Evolutionary conservation across 2,797 vertebrate species (phyloP).

Genomic region (Cyprinella venusta): DNA sequence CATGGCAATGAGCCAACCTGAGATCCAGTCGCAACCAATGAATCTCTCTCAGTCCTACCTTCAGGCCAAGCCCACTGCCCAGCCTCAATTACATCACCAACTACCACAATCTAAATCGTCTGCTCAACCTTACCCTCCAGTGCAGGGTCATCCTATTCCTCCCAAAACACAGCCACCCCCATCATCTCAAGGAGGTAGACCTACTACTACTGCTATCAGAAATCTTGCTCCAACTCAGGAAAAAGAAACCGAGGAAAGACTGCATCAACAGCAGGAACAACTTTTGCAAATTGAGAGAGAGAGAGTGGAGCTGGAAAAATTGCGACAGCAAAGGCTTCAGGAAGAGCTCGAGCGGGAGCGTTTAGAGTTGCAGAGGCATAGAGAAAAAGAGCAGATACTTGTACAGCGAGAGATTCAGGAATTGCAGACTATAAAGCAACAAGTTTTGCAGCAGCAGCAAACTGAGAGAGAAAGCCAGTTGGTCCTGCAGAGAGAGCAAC

Average conservation of each 20-base stretch:
- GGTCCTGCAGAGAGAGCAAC: conserved; percentile 92
- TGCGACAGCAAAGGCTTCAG: conserved; percentile 91
- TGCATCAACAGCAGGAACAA: conserved; percentile 94
- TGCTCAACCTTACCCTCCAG: conserved; percentile 65
- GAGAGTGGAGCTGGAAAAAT: conserved; percentile 92
- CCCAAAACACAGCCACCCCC: conserved; percentile 57
- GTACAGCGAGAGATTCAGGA: conserved; percentile 97
- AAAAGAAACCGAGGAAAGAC: conserved; percentile 88
- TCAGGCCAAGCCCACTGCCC: conserved; percentile 69
- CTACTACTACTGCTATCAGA: neutral
- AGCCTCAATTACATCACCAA: conserved; percentile 45
- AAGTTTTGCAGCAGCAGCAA: conserved; percentile 97
- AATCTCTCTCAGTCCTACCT: conserved; percentile 78
- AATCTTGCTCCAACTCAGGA: conserved; percentile 66
- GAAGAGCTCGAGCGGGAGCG: conserved; percentile 96
- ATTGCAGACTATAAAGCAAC: conserved; percentile 97
- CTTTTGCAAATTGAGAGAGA: conserved; percentile 94
- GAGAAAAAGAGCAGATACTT: conserved; percentile 96
- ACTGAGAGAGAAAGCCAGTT: conserved; percentile 95
- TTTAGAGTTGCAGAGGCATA: conserved; percentile 89
- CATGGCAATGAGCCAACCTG: conserved; percentile 61
- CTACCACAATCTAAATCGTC: conserved; percentile 39
- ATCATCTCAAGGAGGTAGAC: conserved; percentile 28
- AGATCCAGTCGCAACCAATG: conserved; percentile 78
- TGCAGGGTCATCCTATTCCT: conserved; percentile 58